These are phyloP conservation scores for Callosobruchus maculatus DNA, from an alignment of 2,888 invertebrate species.

Conservation along the genomic window DNA sequence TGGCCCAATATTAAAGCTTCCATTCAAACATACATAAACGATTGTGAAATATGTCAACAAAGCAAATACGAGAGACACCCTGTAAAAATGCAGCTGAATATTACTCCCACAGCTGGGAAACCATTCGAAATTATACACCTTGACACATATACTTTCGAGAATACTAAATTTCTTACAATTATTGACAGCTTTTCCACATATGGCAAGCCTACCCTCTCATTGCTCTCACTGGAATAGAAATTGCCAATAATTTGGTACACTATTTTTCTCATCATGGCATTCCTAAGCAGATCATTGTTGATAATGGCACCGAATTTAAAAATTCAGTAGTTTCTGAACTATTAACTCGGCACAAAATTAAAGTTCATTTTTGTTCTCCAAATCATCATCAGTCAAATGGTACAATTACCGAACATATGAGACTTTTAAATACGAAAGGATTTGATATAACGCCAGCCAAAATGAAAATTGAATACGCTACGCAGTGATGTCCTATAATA, in stretches of 20 bases:
- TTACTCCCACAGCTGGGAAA: constrained; percentile 1
- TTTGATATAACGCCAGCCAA: constrained; percentile 2
- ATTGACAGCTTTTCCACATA: constrained; percentile 24
- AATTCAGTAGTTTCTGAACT: constrained; percentile 14
- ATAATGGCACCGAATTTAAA: constrained; percentile 24
- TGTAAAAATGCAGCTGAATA: constrained; percentile 2
- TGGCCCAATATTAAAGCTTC: constrained; percentile 9
- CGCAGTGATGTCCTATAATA: constrained; percentile 4
- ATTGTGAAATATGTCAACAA: constrained; percentile 9
- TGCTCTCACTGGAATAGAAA: constrained; percentile 6
- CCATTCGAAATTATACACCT: constrained; percentile 10
- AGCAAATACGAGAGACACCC: constrained; percentile 8
- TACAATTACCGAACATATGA: not conserved
- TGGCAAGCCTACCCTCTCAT: constrained; percentile 17
- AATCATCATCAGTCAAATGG: constrained; percentile 20
- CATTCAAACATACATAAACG: constrained; percentile 11
- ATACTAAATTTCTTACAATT: constrained; percentile 21
- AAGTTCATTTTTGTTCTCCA: constrained; percentile 17
- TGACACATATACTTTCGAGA: constrained; percentile 14
- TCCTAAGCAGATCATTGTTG: constrained; percentile 19
- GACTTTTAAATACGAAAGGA: no score
- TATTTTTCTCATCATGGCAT: constrained; percentile 23
- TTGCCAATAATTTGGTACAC: constrained; percentile 13
- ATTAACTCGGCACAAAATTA: constrained; percentile 20
- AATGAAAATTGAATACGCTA: constrained; percentile 10